phyloP scores from a whole-genome alignment of 2,797 vertebrate genomes.

The Euphonia xanthogaster region DNA sequence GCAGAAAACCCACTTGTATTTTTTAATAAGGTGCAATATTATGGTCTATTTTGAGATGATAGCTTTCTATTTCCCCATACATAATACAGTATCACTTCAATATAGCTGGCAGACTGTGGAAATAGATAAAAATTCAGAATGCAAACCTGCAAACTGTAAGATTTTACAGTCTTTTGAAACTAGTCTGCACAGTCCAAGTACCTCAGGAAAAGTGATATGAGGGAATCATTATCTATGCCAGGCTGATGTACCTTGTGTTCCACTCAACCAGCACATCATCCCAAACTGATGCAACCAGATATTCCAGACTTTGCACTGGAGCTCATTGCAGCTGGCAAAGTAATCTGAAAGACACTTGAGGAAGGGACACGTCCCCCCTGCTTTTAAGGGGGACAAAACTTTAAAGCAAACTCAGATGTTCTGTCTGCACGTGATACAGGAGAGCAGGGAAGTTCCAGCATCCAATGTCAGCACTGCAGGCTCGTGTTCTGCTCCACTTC shows the following conservation, averaged over 20 bases:
- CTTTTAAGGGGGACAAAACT: neutral
- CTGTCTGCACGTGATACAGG: neutral
- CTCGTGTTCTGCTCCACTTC: neutral
- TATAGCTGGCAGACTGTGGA: conserved; percentile 38
- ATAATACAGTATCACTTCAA: conserved; percentile 65
- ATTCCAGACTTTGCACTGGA: conserved; percentile 16
- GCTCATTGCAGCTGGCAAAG: conserved; percentile 44
- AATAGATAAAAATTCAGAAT: conserved; percentile 69
- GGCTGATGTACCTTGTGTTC: neutral
- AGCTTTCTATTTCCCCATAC: conserved; percentile 69
- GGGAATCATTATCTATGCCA: conserved; percentile 46
- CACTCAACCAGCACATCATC: conserved; percentile 19
- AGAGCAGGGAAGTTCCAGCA: neutral
- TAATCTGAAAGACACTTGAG: conserved; percentile 35
- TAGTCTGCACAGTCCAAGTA: conserved; percentile 31
- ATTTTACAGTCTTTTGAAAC: conserved; percentile 64
- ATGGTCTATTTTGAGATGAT: conserved; percentile 73
- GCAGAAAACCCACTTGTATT: conserved; percentile 73
- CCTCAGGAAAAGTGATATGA: conserved; percentile 58
- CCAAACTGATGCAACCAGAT: neutral
- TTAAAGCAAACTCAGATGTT: neutral
- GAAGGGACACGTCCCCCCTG: neutral
- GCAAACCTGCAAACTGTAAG: conserved; percentile 59
- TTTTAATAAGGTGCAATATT: conserved; percentile 74
- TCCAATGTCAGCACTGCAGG: neutral